These are phyloP conservation scores for Galago senegalensis DNA, from an alignment of 2,797 vertebrate species.

Conservation along the genomic window DNA sequence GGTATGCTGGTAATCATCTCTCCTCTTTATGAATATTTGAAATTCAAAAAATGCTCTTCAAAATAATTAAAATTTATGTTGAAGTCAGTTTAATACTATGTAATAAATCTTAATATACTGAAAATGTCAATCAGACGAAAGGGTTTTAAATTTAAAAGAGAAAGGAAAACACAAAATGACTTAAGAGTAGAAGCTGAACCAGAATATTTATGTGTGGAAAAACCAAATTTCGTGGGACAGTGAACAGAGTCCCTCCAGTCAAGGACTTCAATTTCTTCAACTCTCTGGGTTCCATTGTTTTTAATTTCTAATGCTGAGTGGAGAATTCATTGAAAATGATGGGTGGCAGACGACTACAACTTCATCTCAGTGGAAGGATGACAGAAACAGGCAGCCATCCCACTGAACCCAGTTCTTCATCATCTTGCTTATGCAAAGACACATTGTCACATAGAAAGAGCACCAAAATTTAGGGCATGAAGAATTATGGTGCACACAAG, in stretches of 20 bases:
- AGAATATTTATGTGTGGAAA: conserved; percentile 14
- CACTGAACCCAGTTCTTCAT: not conserved
- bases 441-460: conserved; percentile 47
- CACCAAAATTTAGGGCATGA: conserved; percentile 5
- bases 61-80: conserved; percentile 44
- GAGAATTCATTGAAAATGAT: not conserved
- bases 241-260: conserved; percentile 8
- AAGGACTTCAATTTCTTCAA: conserved; percentile 54
- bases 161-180: conserved; percentile 18
- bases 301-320: conserved; percentile 32
- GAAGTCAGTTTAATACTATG: not conserved
- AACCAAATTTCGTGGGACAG: conserved; percentile 7
- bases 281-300: conserved; percentile 14
- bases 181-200: not conserved
- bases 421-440: conserved; percentile 54
- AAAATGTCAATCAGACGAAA: not conserved
- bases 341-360: not conserved
- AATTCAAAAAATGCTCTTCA: not conserved
- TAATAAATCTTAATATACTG: conserved; percentile 30
- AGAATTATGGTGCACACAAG: conserved; percentile 14
- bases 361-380: conserved; percentile 33
- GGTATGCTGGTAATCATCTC: not conserved
- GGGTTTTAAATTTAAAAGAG: conserved; percentile 25
- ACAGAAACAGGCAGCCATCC: conserved; percentile 32
- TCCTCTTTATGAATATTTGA: not conserved